Conservation (phyloP, 2,113 vertebrate genomes). For the Mormoops blainvillei region DNA sequence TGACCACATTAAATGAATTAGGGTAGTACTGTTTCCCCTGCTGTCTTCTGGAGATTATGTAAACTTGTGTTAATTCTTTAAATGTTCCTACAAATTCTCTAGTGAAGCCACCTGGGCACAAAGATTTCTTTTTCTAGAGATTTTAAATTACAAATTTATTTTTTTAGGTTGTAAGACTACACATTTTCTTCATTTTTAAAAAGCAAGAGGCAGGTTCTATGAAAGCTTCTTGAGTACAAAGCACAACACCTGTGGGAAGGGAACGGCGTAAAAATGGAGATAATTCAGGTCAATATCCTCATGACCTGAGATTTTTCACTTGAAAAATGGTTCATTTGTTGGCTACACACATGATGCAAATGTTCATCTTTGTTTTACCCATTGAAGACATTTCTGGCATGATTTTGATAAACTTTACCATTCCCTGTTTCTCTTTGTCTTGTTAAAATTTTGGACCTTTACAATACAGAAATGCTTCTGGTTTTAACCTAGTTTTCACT, state of each 20-base stretch:
- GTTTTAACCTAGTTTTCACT: not conserved
- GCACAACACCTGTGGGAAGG: not conserved
- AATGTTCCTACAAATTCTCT: not conserved
- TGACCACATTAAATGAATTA: not conserved
- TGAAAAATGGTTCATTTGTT: not conserved
- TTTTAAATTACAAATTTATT: too few relatives aligned
- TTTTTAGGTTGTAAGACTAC: too few relatives aligned
- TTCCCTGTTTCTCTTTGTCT: not conserved
- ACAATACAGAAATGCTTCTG: not conserved
- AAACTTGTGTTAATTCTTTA: not conserved
- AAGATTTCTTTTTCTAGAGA: too few relatives aligned
- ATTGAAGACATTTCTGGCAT: not conserved
- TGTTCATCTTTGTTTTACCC: not conserved
- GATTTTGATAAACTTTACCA: not conserved
- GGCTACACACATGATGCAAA: fast-evolving
- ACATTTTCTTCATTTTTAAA: not conserved
- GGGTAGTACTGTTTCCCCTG: not conserved
- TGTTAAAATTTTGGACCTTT: not conserved
- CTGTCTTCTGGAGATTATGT: not conserved
- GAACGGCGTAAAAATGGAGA: not conserved
- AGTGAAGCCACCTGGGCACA: not conserved
- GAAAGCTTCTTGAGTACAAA: not conserved
- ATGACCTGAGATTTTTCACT: too few relatives aligned
- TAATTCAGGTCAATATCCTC: fast-evolving
- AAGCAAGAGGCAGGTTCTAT: not conserved